Percentiles rank a stretch among this genome's conserved stretches.
These are phyloP conservation scores for Holothuria glaberrima DNA, from an alignment of 35 echinoderm and acorn worm genomes.

Conservation along the genomic window DNA sequence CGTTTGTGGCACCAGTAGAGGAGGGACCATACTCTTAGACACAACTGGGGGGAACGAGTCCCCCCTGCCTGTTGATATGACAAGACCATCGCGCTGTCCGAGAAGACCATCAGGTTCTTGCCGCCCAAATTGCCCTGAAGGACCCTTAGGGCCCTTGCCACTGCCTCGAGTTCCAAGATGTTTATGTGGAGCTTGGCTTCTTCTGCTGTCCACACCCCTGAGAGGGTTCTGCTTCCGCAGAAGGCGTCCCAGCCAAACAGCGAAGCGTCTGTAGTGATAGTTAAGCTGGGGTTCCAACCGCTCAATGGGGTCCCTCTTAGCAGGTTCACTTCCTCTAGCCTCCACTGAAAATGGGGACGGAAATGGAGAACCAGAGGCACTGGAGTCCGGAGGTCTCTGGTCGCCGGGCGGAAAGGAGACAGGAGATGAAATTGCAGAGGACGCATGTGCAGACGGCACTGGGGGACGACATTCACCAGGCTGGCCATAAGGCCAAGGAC, in stretches of 20 bases:
- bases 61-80: neutral
- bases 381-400: no score
- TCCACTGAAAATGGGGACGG: neutral
- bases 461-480: neutral
- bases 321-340: neutral
- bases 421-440: no score
- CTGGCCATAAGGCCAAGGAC: neutral
- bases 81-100: neutral
- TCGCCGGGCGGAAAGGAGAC: no score
- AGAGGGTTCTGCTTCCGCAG: neutral
- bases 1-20: neutral
- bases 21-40: neutral
- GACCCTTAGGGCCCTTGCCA: neutral
- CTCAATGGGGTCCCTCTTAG: neutral
- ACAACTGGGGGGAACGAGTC: neutral
- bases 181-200: conserved; percentile 5
- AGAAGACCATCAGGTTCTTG: neutral
- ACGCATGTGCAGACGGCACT: no score
- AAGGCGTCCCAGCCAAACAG: conserved; percentile 11
- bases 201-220: neutral
- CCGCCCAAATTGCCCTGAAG: neutral
- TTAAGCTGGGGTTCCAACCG: neutral
- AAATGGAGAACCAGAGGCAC: neutral
- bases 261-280: neutral
- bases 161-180: neutral